A percentile compares a stretch with the other conserved stretches of the same genome.
Evolutionary conservation across 2,113 vertebrate genomes (phyloP).

Genomic region (Octodon degus): DNA sequence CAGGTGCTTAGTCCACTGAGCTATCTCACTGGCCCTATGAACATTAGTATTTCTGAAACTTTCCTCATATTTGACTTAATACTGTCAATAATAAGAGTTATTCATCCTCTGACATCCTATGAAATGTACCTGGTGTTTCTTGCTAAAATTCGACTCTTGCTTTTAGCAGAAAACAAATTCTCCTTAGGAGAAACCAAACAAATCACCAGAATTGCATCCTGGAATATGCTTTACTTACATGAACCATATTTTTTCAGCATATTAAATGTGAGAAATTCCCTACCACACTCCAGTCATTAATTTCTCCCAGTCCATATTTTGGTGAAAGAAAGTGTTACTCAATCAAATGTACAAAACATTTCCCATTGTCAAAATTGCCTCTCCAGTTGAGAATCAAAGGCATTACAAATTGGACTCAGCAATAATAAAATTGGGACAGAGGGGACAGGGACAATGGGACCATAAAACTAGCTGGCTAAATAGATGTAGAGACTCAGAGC

Average conservation of each 20-base stretch:
- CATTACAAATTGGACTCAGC: neutral
- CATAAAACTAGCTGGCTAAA: neutral
- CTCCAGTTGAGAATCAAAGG: neutral
- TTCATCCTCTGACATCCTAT: neutral
- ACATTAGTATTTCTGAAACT: neutral
- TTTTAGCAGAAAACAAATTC: neutral
- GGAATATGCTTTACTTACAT: neutral
- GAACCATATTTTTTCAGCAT: neutral
- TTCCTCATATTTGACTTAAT: neutral
- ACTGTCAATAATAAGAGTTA: neutral
- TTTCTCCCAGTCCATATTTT: neutral
- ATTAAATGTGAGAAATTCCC: neutral
- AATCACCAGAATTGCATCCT: neutral
- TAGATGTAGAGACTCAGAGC: neutral
- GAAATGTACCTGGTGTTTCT: slow-evolving; percentile 12
- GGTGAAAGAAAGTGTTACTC: neutral
- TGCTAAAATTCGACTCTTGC: neutral
- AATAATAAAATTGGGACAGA: too few species aligned
- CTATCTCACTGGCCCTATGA: too few species aligned
- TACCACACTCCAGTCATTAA: neutral
- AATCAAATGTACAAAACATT: neutral
- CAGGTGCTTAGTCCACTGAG: too few species aligned
- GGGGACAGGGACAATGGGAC: neutral
- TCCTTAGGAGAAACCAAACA: neutral
- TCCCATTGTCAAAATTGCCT: neutral